Base-by-base conservation (phyloP, 2,888 invertebrate species). In the Petrolisthes cinctipes region DNA sequence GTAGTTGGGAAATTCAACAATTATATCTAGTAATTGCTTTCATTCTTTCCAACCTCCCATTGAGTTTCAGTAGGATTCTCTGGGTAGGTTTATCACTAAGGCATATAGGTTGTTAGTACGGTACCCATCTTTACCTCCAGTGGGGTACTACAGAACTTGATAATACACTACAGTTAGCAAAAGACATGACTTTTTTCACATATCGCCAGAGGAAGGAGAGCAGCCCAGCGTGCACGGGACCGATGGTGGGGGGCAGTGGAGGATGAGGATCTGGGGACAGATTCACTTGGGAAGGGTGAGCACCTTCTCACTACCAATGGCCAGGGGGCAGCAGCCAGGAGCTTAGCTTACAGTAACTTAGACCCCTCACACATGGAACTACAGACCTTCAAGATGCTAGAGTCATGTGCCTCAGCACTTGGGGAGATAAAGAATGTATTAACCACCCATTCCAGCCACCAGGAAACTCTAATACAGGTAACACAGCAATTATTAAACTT, bases 231-330 rank as follows among this genome's bases (percentile, higher is more conserved):
- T 20, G 88, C 88, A 14, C 56, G 88, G 68, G 85, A 84, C 56
- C 73, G 80, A n/a, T 88, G 88, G 88, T 84, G 85, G 85, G 88
- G 88, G 14, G 84, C 85, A 5, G 88, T 85, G 61, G 88, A 88
- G 56, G 88, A 88, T 37, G 85, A 82, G 5, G 88, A 88, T 23
- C 5, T 88, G 5, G 87, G 83, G 51, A 80, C 83, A 9, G 87
- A 87, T 61, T 80, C 71, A 71, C 71, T n/a, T 6, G 17, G 17
- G 17, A 71, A 71, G n/a, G 3, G 20, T 11, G 71, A 37, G 37
- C 37, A 71, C 71, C 71, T 53, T 54, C 7, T n/a, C 11, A 57
- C 57, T 17, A 61, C 61, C 61, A 61, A 20, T 3, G 51, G 51
- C 68, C 76, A 68, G 5, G 20, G 51, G 9, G 54, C 53, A 9